Evolutionary conservation across 2,797 vertebrate genomes (phyloP).

Genomic region (Selene dorsalis): DNA sequence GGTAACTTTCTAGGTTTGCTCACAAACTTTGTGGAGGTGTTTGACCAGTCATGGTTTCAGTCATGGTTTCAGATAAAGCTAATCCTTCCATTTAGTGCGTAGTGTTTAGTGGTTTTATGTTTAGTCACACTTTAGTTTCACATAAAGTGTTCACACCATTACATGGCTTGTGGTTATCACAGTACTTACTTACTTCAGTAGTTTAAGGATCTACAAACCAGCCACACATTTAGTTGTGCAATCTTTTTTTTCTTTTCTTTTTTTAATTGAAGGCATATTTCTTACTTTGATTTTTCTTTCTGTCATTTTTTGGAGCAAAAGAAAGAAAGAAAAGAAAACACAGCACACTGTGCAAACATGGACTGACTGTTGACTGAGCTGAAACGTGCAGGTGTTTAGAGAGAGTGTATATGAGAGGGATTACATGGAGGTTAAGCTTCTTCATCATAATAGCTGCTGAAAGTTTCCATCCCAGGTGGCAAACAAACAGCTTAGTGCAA

Average conservation of each 20-base stretch:
- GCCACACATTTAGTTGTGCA: neutral
- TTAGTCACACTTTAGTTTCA: neutral
- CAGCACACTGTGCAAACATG: neutral
- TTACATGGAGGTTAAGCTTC: conserved; percentile 78
- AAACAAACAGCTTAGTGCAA: conserved; percentile 72
- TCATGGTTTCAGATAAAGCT: neutral
- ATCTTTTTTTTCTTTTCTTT: neutral
- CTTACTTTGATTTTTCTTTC: neutral
- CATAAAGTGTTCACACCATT: no score
- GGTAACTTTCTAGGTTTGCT: neutral
- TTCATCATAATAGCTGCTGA: conserved; percentile 74
- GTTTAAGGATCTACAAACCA: no score
- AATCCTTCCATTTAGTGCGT: neutral
- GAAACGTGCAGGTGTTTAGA: conserved; percentile 69
- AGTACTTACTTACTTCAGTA: no score
- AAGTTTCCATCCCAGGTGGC: conserved; percentile 79
- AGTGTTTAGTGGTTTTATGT: no score
- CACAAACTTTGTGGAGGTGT: neutral
- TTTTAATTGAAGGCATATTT: neutral
- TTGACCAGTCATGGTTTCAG: neutral
- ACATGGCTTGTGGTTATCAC: neutral
- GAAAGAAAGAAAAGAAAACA: no score
- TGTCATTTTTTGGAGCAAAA: neutral
- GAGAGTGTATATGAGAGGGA: conserved; percentile 63
- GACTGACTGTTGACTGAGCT: conserved; percentile 54